Evolutionary conservation across 2,888 invertebrate species (phyloP), one percentile per base, ranked within the genome.

Genomic region (Terebella lapidaria): DNA sequence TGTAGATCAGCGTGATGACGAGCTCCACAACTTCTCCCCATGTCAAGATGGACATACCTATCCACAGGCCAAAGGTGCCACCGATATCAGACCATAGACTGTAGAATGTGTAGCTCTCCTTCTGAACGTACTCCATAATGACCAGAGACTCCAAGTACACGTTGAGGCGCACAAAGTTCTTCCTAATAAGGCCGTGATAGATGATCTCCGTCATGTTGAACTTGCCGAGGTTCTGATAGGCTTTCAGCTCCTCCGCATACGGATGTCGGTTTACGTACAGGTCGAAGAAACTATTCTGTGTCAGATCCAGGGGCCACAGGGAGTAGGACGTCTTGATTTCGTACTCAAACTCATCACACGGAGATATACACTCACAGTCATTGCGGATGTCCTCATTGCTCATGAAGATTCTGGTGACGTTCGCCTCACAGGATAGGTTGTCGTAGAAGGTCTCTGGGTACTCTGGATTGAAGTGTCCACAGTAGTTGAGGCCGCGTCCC

Each of bases 41-140:
- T 29, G 60, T 60, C 20, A 58, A 22, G n/a, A 60, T 25, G 10
- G 53, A 53, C 54, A 60, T 58, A 2, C 60, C 60, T n/a, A 60
- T 54, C 60, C 60, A 60, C 3, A 60, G 54, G 3, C 60, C 60
- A 29, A 53, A 60, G 2, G 57, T 60, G 18, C 60, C 60, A 10
- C 60, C 60, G 25, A 60, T 58, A 22, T 60, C 60, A 0, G 57
- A 58, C 30, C 54, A 58, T 15, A 60, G 29, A 25, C 58, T 60
- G 24, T 24, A 54, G 47, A 60, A 47, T n/a, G 30, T 30, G 47
- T 60, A 60, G 47, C 45, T 53, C 26, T 47, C 56, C 35, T 58
- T 57, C 55, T 60, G 49, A 15, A 58, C 57, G 24, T 51, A 58
- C 29, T 60, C 57, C 24, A 54, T 28, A 15, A 60, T 45, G 24